A percentile compares a stretch with the other conserved stretches of the same genome.
These are phyloP conservation scores for Hyperopisus bebe DNA, from an alignment of 2,113 vertebrate genomes.

Conservation along the genomic window DNA sequence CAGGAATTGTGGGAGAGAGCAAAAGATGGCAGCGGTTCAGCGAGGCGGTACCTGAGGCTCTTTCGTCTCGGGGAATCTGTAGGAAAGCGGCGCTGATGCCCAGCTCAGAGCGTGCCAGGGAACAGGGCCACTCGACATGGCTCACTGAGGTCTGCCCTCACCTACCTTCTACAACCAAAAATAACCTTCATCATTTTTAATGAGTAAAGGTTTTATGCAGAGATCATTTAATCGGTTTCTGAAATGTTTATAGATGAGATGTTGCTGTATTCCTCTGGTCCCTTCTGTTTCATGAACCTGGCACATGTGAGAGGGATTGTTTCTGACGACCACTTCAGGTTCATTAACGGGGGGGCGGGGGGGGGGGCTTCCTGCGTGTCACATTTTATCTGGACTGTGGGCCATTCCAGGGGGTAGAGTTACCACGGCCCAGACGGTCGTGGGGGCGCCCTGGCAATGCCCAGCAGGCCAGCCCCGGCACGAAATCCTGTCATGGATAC, in stretches of 20 bases:
- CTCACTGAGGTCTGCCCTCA: background rate
- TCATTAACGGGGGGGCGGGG: background rate
- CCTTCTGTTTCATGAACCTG: background rate
- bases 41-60: background rate
- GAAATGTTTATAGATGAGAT: background rate
- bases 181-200: background rate
- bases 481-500: background rate
- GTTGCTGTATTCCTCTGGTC: background rate
- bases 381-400: background rate
- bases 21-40: background rate
- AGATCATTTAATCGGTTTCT: background rate
- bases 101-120: background rate
- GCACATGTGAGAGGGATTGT: background rate
- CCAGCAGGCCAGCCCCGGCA: background rate
- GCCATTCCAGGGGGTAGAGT: background rate
- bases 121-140: background rate
- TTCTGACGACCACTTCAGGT: background rate
- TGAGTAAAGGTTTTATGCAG: background rate
- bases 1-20: background rate
- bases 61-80: background rate
- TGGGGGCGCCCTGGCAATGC: background rate
- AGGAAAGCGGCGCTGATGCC: background rate
- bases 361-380: background rate
- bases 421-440: background rate
- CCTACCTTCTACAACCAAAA: background rate